A percentile compares a stretch with the other conserved stretches of the same genome.
Conservation (phyloP, 2,797 vertebrate species). For the Coregonus ussuriensis region DNA sequence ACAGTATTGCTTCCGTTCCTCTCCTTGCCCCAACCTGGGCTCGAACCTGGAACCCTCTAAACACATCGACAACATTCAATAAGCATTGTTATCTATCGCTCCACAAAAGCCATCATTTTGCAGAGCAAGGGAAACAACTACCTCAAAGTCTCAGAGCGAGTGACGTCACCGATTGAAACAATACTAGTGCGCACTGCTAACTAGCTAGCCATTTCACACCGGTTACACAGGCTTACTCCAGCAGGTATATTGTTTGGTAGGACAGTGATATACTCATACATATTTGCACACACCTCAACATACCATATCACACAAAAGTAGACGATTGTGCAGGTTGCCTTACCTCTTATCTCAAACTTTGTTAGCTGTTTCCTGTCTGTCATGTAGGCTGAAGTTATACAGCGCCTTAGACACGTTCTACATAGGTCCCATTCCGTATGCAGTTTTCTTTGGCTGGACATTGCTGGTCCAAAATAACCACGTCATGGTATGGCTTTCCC, state of each 20-base stretch:
- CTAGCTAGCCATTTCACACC: too few species aligned
- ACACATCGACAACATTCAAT: too few species aligned
- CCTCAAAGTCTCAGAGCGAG: too few species aligned
- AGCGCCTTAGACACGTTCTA: neutral
- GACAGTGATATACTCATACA: neutral
- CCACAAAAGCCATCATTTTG: too few species aligned
- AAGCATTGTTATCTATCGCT: too few species aligned
- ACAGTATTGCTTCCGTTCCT: too few species aligned
- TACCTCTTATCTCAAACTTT: neutral
- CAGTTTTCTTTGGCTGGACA: neutral
- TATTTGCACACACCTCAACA: too few species aligned
- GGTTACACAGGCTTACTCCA: slow-evolving; percentile 4
- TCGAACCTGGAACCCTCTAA: too few species aligned
- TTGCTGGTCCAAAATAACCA: slow-evolving; percentile 25
- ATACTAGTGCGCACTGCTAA: too few species aligned
- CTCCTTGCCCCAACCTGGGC: too few species aligned
- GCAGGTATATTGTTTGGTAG: slow-evolving; percentile 10
- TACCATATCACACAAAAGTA: neutral
- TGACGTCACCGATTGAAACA: too few species aligned
- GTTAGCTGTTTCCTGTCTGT: neutral
- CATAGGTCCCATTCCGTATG: neutral
- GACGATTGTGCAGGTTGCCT: neutral
- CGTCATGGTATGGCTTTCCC: slow-evolving; percentile 30
- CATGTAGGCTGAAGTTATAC: neutral
- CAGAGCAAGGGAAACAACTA: too few species aligned